Evolutionary conservation across 2,888 invertebrate genomes (phyloP).

Genomic region (Lasioglossum calceatum): DNA sequence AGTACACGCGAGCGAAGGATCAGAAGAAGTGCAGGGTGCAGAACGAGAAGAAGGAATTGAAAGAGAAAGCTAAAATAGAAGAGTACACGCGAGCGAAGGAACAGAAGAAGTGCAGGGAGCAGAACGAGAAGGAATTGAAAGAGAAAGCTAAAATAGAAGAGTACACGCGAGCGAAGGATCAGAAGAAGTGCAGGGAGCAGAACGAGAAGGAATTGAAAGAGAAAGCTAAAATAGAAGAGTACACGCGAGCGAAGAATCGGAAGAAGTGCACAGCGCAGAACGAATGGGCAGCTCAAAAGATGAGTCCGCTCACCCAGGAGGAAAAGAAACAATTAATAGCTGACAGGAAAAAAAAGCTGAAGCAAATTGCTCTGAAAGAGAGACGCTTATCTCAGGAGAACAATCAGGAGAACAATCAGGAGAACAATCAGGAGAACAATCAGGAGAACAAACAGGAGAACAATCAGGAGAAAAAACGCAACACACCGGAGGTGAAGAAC

Average conservation of each 20-base stretch:
- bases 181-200: no score
- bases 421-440: constrained; percentile 53
- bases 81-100: constrained; percentile 55
- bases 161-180: no score
- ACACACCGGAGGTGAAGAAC: constrained; percentile 81
- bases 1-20: no score
- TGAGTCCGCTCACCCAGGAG: constrained; percentile 56
- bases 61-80: constrained; percentile 47
- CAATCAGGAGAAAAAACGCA: constrained; percentile 60
- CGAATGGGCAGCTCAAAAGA: constrained; percentile 55
- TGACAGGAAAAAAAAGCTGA: constrained; percentile 85
- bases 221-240: constrained; percentile 51
- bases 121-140: constrained; percentile 14
- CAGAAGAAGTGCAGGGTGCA: no score
- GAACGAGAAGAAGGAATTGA: no score
- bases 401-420: not conserved
- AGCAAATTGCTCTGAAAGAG: constrained; percentile 83
- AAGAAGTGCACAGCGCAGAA: constrained; percentile 38
- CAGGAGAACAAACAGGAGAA: constrained; percentile 62
- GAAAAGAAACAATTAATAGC: constrained; percentile 77
- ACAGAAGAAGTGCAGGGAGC: constrained; percentile 42
- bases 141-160: no score
- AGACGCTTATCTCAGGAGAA: constrained; percentile 7
- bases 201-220: not conserved
- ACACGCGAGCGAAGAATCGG: constrained; percentile 57